Conservation (phyloP, 2,888 invertebrate genomes). For the Nephrotoma flavescens region DNA sequence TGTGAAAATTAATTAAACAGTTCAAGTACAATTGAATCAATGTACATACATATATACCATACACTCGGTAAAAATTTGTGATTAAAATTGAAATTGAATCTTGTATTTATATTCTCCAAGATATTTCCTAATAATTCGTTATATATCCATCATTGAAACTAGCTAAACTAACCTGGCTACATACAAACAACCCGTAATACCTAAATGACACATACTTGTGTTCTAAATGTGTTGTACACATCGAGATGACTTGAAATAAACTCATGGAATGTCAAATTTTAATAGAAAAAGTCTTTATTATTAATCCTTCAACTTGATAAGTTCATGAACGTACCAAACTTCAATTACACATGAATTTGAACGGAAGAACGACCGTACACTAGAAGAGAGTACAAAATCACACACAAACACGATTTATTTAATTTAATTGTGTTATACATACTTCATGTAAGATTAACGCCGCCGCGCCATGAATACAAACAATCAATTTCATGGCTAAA, state of each 20-base stretch:
- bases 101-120: background rate
- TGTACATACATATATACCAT: background rate
- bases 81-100: background rate
- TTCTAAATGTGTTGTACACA: no score
- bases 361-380: background rate
- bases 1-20: background rate
- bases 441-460: background rate
- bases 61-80: background rate
- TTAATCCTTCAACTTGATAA: background rate
- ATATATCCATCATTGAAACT: background rate
- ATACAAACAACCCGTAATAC: background rate
- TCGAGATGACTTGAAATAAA: background rate
- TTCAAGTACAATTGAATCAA: background rate
- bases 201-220: background rate
- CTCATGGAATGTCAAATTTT: background rate
- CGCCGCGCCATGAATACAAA: no score
- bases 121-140: background rate
- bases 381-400: background rate
- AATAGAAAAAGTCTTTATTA: background rate
- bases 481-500: background rate
- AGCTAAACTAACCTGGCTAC: background rate
- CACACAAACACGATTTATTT: background rate
- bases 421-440: slow-evolving; percentile 1
- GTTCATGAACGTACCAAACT: background rate
- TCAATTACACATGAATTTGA: background rate